These are phyloP conservation scores for Channa maculata DNA, from an alignment of 2,113 vertebrate genomes.

Conservation along the genomic window DNA sequence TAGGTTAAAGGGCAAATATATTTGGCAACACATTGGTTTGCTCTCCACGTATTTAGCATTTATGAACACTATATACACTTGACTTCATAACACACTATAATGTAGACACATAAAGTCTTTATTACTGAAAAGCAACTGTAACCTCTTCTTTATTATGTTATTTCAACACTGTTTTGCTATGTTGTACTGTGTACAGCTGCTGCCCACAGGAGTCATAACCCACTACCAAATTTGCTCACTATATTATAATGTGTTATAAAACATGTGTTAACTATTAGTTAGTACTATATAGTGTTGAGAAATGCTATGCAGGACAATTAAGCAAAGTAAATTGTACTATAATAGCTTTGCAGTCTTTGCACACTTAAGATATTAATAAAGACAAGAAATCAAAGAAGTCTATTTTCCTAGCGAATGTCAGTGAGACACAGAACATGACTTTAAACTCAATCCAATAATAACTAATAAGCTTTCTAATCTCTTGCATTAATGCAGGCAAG, in stretches of 20 bases:
- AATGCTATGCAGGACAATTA: background rate
- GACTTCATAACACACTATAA: background rate
- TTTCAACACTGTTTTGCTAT: too few species aligned
- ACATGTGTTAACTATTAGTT: background rate
- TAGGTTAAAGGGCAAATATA: constrained; percentile 23
- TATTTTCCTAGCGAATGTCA: constrained; percentile 73
- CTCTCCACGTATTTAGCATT: background rate
- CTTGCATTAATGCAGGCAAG: constrained; percentile 16
- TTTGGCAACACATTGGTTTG: constrained; percentile 35
- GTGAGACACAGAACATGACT: constrained; percentile 45
- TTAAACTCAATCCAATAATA: constrained; percentile 13
- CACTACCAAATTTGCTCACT: background rate
- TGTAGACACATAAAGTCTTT: background rate
- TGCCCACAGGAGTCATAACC: background rate
- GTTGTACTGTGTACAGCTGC: background rate
- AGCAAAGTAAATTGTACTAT: constrained; percentile 19
- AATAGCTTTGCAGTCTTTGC: constrained; percentile 65
- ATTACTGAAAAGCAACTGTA: background rate
- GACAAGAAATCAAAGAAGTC: constrained; percentile 49
- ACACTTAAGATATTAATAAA: constrained; percentile 63
- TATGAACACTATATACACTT: constrained; percentile 24
- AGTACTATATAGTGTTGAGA: background rate
- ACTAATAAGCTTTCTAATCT: constrained; percentile 2
- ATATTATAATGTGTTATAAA: background rate
- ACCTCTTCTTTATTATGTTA: constrained; percentile 16